These are phyloP conservation scores for Protonibea diacanthus DNA, from an alignment of 2,797 vertebrate species.

Conservation along the genomic window DNA sequence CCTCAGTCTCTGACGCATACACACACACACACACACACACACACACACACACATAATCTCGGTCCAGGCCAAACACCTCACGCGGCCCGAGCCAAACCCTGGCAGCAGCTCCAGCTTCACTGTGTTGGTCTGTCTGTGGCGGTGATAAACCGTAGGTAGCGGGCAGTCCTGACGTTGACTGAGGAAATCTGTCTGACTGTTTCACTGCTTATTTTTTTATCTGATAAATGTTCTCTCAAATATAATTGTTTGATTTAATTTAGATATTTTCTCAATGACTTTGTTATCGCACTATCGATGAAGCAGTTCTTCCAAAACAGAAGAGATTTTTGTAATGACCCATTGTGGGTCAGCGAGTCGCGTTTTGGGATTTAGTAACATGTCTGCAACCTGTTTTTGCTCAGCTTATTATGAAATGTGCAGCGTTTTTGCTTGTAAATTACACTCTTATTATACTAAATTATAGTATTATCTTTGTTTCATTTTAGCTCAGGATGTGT, in stretches of 20 bases:
- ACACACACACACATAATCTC: slow-evolving; percentile 42
- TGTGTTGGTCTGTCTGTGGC: slow-evolving; percentile 67
- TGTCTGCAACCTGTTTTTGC: neutral
- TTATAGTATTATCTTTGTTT: neutral
- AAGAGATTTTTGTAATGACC: slow-evolving; percentile 1
- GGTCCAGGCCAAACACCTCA: slow-evolving; percentile 74
- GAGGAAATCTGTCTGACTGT: slow-evolving; percentile 23
- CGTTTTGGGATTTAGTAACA: slow-evolving; percentile 22
- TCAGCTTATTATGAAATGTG: slow-evolving; percentile 14
- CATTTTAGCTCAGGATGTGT: slow-evolving; percentile 2
- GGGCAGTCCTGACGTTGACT: slow-evolving; percentile 30
- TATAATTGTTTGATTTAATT: neutral
- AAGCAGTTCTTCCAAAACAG: neutral
- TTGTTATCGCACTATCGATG: neutral
- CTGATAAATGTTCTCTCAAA: neutral
- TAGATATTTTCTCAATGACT: neutral
- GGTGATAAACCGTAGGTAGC: slow-evolving; percentile 55
- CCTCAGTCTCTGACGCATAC: slow-evolving; percentile 25
- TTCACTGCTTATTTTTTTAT: slow-evolving; percentile 10
- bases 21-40: slow-evolving; percentile 42
- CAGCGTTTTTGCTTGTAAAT: slow-evolving; percentile 2
- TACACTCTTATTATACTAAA: neutral
- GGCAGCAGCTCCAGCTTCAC: slow-evolving; percentile 67
- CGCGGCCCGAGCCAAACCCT: slow-evolving; percentile 69
- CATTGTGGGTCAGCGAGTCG: neutral